Conservation (phyloP, 2,888 invertebrate genomes). For the Drosophila melanosoma region DNA sequence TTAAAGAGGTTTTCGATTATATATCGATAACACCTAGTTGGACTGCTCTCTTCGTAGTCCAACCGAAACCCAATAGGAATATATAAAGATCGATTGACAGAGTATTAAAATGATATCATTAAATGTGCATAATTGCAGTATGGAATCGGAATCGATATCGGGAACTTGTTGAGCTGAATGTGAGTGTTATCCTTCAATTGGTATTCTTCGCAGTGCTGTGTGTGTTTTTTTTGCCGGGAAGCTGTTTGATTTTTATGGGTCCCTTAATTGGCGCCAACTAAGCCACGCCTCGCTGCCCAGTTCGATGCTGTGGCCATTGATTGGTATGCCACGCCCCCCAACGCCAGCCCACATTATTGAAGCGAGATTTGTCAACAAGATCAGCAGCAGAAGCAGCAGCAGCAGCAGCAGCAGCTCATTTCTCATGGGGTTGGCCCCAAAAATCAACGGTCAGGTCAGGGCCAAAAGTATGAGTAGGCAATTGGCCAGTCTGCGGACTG, state of each 20-base stretch:
- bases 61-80: no score
- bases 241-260: slow-evolving; percentile 66
- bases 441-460: slow-evolving; percentile 36
- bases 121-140: no score
- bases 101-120: no score
- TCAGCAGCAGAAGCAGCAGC: slow-evolving; percentile 32
- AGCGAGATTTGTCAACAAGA: slow-evolving; percentile 63
- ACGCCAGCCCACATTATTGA: slow-evolving; percentile 57
- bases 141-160: neutral
- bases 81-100: no score
- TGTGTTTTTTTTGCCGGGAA: slow-evolving; percentile 10
- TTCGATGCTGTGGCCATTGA: slow-evolving; percentile 65
- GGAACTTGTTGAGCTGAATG: slow-evolving; percentile 4
- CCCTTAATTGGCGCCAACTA: slow-evolving; percentile 73
- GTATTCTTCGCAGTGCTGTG: slow-evolving; percentile 37
- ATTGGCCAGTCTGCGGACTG: neutral
- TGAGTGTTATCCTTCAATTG: slow-evolving; percentile 52
- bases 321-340: slow-evolving; percentile 59
- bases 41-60: no score
- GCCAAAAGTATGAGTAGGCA: slow-evolving; percentile 1
- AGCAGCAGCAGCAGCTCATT: slow-evolving; percentile 7
- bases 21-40: no score
- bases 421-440: slow-evolving; percentile 21
- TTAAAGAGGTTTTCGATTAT: neutral
- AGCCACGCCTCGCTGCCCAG: slow-evolving; percentile 54